Evolutionary conservation across 2,113 vertebrate genomes (phyloP).

Genomic region (Nycticorax nycticorax): DNA sequence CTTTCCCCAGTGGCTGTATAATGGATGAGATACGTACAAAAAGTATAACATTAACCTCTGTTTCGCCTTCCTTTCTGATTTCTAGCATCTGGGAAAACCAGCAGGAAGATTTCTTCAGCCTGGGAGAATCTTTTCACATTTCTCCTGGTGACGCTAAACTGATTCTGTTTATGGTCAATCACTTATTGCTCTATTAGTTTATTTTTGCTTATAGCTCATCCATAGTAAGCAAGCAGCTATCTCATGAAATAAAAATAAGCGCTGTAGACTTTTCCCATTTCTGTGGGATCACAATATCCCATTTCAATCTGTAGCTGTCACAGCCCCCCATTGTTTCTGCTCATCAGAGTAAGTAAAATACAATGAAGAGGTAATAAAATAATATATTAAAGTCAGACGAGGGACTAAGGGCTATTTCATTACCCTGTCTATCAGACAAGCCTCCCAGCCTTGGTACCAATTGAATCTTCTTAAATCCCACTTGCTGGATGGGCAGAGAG

Average conservation of each 20-base stretch:
- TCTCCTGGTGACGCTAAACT: not conserved
- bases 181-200: not conserved
- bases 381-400: not conserved
- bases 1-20: constrained; percentile 2
- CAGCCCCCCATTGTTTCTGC: not conserved
- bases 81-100: not conserved
- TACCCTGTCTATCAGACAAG: not conserved
- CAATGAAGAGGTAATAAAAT: not conserved
- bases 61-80: constrained; percentile 31
- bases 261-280: not conserved
- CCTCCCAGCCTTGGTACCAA: not conserved
- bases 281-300: not conserved
- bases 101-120: not conserved
- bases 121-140: not conserved
- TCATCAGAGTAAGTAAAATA: not conserved
- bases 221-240: not conserved
- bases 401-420: not conserved
- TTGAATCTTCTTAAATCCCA: not conserved
- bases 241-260: not conserved
- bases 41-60: constrained; percentile 27
- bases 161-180: not conserved
- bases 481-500: not conserved
- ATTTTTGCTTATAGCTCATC: not conserved
- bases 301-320: not conserved
- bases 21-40: constrained; percentile 30